Base-by-base conservation (phyloP, 2,888 invertebrate species). In the Callyntrura sp. region DNA sequence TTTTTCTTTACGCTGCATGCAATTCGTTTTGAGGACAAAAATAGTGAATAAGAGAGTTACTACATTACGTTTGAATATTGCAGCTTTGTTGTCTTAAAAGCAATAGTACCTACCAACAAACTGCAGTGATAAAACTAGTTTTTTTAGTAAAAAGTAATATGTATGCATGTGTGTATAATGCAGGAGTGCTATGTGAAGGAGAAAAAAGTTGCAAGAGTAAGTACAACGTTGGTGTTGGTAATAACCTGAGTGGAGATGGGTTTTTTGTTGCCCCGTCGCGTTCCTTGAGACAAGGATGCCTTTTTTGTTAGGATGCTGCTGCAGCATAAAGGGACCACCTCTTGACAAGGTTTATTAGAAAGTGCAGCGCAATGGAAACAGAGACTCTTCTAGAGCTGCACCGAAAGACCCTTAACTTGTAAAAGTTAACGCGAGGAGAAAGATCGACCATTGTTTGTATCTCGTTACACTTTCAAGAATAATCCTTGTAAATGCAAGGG, bases 401-500 rank as follows among this genome's bases (percentile, higher is more conserved):
- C 3, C 35, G 6, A 35, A 35, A 35, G 35, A 35, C 3, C 2
- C 6, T 35, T 35, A 17, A 57, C 57, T 57, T 35, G 14, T n/a
- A 45, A n/a, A n/a, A 70, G 70, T 43, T 17, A n/a, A n/a, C n/a
- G n/a, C n/a, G 12, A 35, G 55, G 55, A 68, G 83, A 48, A n/a
- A 84, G 70, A 84, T 84, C 20, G 84, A 70, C 84, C 51, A 65
- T 83, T 65, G 70, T 70, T 83, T 65, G 70, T 70, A 68, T 70
- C 45, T 70, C 0, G 28, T 57, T 55, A 25, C 35, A 57, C 78
- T 57, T n/a, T 3, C 48, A 20, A 73, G 23, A 73, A 45, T 43
- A 17, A 51, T 1, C 6, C 2, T 3, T 73, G 48, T 73, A 48
- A 8, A 70, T 1, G 20, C 11, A 23, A n/a, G 43, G 17, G 12